A percentile compares a stretch with the other conserved stretches of the same genome.
Evolutionary conservation across 1,140 invertebrate genomes (phyloP).

Genomic region (Coptotermes formosanus): DNA sequence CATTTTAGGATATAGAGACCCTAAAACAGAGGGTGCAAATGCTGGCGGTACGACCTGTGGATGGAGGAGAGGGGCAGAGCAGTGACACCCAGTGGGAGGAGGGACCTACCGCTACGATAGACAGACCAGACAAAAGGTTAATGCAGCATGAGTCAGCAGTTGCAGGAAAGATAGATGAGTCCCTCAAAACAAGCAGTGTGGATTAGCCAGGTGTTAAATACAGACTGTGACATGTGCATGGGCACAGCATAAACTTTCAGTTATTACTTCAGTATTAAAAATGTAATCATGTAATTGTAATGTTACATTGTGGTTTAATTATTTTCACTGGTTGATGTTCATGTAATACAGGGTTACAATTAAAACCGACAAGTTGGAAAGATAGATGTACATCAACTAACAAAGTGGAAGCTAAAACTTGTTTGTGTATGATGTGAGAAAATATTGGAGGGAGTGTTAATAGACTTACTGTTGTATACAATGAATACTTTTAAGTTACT

Average conservation of each 20-base stretch:
- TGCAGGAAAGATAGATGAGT: not conserved
- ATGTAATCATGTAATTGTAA: not conserved
- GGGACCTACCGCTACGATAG: slow-evolving; percentile 61
- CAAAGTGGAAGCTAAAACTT: not conserved
- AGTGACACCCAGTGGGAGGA: slow-evolving; percentile 58
- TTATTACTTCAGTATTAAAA: not conserved
- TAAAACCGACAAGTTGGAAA: not conserved
- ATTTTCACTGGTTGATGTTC: not conserved
- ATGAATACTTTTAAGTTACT: too few relatives aligned
- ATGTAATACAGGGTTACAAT: not conserved
- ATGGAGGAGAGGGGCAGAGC: slow-evolving; percentile 54
- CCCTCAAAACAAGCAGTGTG: not conserved
- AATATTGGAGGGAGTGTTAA: too few relatives aligned
- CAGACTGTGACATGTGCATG: not conserved
- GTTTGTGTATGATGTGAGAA: too few relatives aligned
- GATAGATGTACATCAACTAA: not conserved
- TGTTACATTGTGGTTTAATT: not conserved
- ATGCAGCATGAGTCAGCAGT: slow-evolving; percentile 56
- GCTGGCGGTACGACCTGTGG: slow-evolving; percentile 55
- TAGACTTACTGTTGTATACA: too few relatives aligned
- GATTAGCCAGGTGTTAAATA: not conserved
- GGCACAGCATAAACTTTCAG: not conserved
- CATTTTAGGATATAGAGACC: slow-evolving; percentile 46
- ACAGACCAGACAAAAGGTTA: slow-evolving; percentile 63
- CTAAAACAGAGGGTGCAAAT: slow-evolving; percentile 58